phyloP scores from a whole-genome alignment of 2,113 vertebrate genomes.

The Phrynocephalus versicolor region DNA sequence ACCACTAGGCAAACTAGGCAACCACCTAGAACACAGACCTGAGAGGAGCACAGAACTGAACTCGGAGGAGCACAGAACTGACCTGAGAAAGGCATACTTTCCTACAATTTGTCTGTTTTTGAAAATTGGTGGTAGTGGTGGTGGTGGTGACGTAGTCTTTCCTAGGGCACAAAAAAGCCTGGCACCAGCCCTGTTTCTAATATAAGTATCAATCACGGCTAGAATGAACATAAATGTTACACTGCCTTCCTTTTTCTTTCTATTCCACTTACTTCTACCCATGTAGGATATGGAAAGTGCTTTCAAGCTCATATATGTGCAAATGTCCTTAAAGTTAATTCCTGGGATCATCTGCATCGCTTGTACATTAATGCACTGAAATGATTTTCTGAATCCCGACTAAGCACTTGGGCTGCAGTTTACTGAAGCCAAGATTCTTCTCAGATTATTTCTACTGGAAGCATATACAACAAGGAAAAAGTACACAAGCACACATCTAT shows the following conservation, averaged over 20 bases:
- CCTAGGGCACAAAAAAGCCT: too few species aligned
- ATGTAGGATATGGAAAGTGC: background rate
- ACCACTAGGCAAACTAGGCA: too few species aligned
- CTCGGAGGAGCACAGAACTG: too few species aligned
- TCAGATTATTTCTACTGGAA: conserved; percentile 60
- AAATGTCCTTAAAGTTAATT: background rate
- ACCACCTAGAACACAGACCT: too few species aligned
- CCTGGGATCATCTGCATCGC: background rate
- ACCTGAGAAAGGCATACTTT: too few species aligned
- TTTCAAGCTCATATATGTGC: background rate
- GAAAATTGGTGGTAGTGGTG: too few species aligned
- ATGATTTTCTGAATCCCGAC: background rate
- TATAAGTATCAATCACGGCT: background rate
- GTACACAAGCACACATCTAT: background rate
- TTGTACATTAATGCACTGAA: background rate
- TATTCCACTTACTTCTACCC: background rate
- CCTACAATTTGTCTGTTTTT: too few species aligned
- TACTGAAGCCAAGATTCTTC: background rate
- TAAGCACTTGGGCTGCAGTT: background rate
- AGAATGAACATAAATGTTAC: background rate
- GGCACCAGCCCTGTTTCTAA: too few species aligned
- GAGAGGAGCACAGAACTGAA: too few species aligned
- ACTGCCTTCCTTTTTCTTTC: background rate
- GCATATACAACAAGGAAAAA: conserved; percentile 25
- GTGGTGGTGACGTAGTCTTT: too few species aligned